Evolutionary conservation across 2,797 vertebrate genomes (phyloP), one percentile per base, ranked within the genome.

Genomic region (Anabacerthia variegaticeps): DNA sequence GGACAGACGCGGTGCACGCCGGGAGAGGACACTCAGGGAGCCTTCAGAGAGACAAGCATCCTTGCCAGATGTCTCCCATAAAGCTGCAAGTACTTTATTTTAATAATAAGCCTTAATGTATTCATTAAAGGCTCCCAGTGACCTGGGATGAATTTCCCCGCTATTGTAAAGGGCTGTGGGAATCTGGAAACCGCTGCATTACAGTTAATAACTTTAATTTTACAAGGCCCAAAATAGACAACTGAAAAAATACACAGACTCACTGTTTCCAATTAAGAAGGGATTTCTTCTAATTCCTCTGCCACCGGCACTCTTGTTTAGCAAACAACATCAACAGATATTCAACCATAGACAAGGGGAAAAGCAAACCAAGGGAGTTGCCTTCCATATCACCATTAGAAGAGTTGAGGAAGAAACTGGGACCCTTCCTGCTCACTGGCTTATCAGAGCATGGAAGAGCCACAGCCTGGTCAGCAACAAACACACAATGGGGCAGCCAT

Each of bases 141-240:
- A 97, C 92, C 96, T 97, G 95, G 93, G 95, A 96, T 97, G 95
- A 93, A 97, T 97, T 97, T 97, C 95, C 94, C 91, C 6, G 4
- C 93, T 96, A 97, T 97, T 97, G 93, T 97, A 96, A 95, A 92
- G 89, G 93, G 89, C 96, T 97, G 92, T 97, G 97, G 96, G 96
- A 97, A 96, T 97, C 96, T 97, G 95, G 96, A 97, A 97, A 97
- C 91, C 66, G 1, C 95, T 90, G 91, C 95, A 96, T 95, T 97
- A 95, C 94, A 96, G 96, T 96, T 97, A 97, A 95, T 97, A 97
- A 96, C 96, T 97, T 97, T 96, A 97, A 97, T 97, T 97, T 96
- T 97, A 97, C 95, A 97, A 96, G 95, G 91, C 95, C 95, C 73
- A 97, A 97, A 97, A 97, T 97, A 97, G 96, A 97, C 95, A 97